A percentile compares a stretch with the other conserved stretches of the same genome.
phyloP scores from a whole-genome alignment of 2,113 vertebrate species.

The Xenopus borealis region DNA sequence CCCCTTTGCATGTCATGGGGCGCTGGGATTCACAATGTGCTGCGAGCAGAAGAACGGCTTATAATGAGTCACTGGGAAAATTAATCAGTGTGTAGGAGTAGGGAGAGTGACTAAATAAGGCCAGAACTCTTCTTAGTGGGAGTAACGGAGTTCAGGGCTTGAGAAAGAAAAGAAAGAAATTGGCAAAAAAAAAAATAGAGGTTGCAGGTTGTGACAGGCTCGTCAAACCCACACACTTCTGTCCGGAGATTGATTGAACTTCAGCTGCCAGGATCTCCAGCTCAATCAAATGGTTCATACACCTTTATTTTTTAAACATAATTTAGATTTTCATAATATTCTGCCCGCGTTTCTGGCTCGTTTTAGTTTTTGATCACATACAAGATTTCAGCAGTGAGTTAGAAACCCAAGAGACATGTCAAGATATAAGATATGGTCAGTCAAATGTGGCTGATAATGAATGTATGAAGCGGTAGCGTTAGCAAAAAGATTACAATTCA shows the following conservation, averaged over 20 bases:
- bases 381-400: too few relatives aligned
- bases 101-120: conserved; percentile 40
- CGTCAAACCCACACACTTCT: neutral
- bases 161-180: neutral
- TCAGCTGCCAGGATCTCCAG: neutral
- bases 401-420: too few relatives aligned
- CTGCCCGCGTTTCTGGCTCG: too few relatives aligned
- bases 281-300: neutral
- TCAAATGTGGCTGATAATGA: too few relatives aligned
- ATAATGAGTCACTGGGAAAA: conserved; percentile 37
- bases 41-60: neutral
- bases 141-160: conserved; percentile 13
- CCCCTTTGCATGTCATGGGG: conserved; percentile 16
- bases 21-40: conserved; percentile 27
- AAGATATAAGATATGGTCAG: too few relatives aligned
- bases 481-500: too few relatives aligned
- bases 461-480: too few relatives aligned
- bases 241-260: neutral
- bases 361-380: too few relatives aligned
- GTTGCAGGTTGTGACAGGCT: neutral
- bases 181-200: neutral
- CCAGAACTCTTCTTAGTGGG: neutral
- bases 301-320: too few relatives aligned
- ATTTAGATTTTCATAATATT: too few relatives aligned
- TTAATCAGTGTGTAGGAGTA: conserved; percentile 38